Percentiles rank a stretch among this genome's conserved stretches.
These are phyloP conservation scores for Neodiprion lecontei DNA, from an alignment of 1,140 invertebrate genomes.

Conservation along the genomic window DNA sequence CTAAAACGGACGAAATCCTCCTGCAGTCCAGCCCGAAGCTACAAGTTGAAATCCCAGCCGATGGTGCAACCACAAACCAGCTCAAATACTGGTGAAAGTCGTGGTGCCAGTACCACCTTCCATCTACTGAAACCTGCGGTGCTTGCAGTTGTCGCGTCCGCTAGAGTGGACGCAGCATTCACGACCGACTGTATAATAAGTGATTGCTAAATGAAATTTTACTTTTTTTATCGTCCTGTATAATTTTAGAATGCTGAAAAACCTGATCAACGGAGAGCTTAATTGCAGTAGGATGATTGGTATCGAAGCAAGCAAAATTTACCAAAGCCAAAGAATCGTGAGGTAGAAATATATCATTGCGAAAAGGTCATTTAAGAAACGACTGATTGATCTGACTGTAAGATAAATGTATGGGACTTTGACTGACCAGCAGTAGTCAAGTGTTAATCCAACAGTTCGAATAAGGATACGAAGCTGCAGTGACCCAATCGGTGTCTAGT, in stretches of 20 bases:
- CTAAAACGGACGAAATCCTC: background rate
- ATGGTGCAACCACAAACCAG: background rate
- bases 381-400: too few relatives aligned
- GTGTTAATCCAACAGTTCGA: background rate
- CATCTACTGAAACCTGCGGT: background rate
- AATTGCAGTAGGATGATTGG: too few relatives aligned
- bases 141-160: background rate
- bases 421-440: background rate
- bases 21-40: background rate
- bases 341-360: too few relatives aligned
- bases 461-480: background rate
- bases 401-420: background rate
- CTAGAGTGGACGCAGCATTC: background rate
- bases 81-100: background rate
- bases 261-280: too few relatives aligned
- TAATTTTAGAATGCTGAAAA: too few relatives aligned
- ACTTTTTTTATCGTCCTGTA: background rate
- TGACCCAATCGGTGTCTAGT: background rate
- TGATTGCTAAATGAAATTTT: background rate
- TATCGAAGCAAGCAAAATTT: too few relatives aligned
- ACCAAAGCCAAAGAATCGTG: too few relatives aligned
- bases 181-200: background rate
- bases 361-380: too few relatives aligned
- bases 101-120: constrained; percentile 3
- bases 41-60: background rate